Evolutionary conservation across 2,888 invertebrate species (phyloP).

Genomic region (Druceiella hillmani): DNA sequence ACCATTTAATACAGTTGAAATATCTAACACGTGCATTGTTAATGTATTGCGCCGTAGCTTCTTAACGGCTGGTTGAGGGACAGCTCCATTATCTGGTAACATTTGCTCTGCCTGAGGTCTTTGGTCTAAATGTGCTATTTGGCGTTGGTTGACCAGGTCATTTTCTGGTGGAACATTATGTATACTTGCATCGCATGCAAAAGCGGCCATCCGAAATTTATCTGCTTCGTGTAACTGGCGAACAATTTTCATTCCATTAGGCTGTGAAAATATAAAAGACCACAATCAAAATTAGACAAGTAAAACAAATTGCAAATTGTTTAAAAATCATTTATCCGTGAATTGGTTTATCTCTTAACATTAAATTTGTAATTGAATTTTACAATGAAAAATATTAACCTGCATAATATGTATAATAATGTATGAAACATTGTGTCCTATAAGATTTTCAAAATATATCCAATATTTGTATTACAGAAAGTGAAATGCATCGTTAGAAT

Average conservation of each 20-base stretch:
- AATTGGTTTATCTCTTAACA: no score
- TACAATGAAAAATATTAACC: no score
- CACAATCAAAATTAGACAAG: no score
- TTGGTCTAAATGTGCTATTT: slow-evolving; percentile 43
- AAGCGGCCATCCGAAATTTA: slow-evolving; percentile 50
- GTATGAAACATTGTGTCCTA: no score
- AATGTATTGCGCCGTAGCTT: slow-evolving; percentile 63
- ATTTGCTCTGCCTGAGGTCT: slow-evolving; percentile 36
- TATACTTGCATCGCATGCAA: slow-evolving; percentile 41
- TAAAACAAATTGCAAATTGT: no score
- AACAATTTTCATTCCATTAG: slow-evolving; percentile 45
- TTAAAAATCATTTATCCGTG: slow-evolving; percentile 7
- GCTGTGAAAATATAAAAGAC: slow-evolving; percentile 34
- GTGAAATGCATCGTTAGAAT: no score
- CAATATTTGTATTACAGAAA: no score
- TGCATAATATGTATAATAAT: no score
- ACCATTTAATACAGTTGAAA: slow-evolving; percentile 62
- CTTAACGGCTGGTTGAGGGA: slow-evolving; percentile 46
- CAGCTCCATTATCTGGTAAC: slow-evolving; percentile 32
- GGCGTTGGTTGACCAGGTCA: slow-evolving; percentile 47
- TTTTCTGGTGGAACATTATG: slow-evolving; percentile 38
- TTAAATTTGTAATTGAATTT: no score
- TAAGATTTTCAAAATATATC: no score
- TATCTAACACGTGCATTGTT: slow-evolving; percentile 82
- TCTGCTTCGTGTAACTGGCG: slow-evolving; percentile 47